Evolutionary conservation across 2,888 invertebrate species (phyloP).

Genomic region (Drosophila tanythrix): DNA sequence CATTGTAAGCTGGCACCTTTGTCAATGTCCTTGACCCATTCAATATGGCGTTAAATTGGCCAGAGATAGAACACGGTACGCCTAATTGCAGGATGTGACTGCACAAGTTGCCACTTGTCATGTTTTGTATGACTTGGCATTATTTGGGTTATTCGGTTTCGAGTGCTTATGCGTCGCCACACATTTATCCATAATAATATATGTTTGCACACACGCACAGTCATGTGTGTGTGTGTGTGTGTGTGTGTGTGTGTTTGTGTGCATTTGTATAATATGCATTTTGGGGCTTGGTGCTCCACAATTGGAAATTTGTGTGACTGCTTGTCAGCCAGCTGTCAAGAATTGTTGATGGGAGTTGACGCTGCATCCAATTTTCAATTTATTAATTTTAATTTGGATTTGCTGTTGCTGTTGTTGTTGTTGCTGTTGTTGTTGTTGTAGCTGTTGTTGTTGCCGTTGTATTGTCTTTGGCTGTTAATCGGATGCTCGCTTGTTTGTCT

Average conservation of each 20-base stretch:
- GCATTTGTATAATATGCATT: constrained; percentile 1
- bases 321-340: constrained; percentile 10
- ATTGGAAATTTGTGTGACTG: constrained; percentile 3
- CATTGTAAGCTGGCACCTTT: background rate
- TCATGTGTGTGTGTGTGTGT: background rate
- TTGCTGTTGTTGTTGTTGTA: background rate
- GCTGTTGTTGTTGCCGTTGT: background rate
- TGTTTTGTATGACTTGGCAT: constrained; percentile 14
- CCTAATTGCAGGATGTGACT: constrained; percentile 13
- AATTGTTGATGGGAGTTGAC: constrained; percentile 7
- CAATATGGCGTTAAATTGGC: constrained; percentile 5
- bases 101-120: constrained; percentile 12
- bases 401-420: background rate
- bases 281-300: background rate
- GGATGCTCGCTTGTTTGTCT: constrained; percentile 37
- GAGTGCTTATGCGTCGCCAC: constrained; percentile 8
- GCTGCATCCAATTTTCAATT: constrained; percentile 8
- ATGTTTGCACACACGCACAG: background rate
- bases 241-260: background rate
- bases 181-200: constrained; percentile 1
- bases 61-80: background rate
- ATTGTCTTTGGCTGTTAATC: constrained; percentile 4
- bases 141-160: constrained; percentile 8
- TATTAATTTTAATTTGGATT: constrained; percentile 13
- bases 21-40: constrained; percentile 11